phyloP scores from a whole-genome alignment of 2,797 vertebrate genomes.

The Emydoidea blandingii region DNA sequence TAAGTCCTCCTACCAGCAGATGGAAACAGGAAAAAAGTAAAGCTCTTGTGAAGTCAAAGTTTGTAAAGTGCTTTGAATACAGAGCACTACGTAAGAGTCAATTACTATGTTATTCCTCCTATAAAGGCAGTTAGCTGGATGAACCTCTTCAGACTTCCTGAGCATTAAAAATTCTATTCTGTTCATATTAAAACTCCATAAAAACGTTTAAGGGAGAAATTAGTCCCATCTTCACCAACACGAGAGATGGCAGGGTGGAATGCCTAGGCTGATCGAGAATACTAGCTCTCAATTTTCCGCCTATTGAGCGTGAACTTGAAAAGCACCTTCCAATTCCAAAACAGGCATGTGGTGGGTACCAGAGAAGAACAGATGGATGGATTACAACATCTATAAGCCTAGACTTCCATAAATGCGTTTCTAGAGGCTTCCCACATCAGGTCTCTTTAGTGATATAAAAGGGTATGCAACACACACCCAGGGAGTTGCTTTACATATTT shows the following conservation, averaged over 20 bases:
- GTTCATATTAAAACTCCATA: neutral
- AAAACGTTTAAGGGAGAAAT: neutral
- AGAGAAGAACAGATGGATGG: neutral
- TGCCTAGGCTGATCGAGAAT: neutral
- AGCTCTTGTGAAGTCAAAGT: neutral
- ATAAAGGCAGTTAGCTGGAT: neutral
- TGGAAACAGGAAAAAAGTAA: neutral
- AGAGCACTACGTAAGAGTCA: neutral
- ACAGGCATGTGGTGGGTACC: neutral
- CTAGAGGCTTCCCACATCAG: neutral
- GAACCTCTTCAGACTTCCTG: neutral
- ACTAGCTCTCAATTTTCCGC: neutral
- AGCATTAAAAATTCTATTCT: neutral
- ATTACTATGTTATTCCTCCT: neutral
- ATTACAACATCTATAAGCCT: neutral
- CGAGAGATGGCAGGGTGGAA: neutral
- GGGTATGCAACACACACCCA: neutral
- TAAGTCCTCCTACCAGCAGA: neutral
- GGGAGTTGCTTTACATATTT: neutral
- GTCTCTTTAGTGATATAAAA: neutral
- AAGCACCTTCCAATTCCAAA: neutral
- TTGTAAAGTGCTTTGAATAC: neutral
- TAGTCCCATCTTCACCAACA: neutral
- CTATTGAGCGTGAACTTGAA: neutral
- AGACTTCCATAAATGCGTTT: neutral